Conservation (phyloP, 2,888 invertebrate species). For the Brachylomia viminalis region DNA sequence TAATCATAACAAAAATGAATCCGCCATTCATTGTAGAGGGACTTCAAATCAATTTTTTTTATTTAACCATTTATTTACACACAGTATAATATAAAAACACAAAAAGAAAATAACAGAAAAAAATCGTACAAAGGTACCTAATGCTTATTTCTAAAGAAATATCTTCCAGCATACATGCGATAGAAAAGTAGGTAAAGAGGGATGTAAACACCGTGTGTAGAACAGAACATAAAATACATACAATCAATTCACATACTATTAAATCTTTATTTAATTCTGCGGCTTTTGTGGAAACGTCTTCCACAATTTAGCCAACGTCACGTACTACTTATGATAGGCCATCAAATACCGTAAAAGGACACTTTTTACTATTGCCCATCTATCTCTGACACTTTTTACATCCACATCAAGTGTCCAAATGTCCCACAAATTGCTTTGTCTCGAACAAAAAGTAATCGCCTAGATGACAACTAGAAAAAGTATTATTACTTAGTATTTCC, state of each 20-base stretch:
- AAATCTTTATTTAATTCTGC: neutral
- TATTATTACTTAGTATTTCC: slow-evolving; percentile 3
- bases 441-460: slow-evolving; percentile 30
- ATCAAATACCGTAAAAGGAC: slow-evolving; percentile 13
- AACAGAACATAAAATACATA: neutral
- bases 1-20: neutral
- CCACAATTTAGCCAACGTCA: neutral
- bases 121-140: neutral
- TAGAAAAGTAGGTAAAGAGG: neutral
- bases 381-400: slow-evolving; percentile 29
- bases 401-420: slow-evolving; percentile 1
- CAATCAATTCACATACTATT: neutral
- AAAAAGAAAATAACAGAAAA: neutral
- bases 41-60: no score
- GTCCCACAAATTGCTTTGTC: slow-evolving; percentile 14
- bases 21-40: neutral
- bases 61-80: neutral
- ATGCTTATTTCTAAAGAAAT: neutral
- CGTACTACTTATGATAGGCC: neutral
- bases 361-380: slow-evolving; percentile 2
- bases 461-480: slow-evolving; percentile 15
- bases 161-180: neutral
- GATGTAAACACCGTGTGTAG: neutral
- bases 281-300: neutral
- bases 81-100: neutral